Base-by-base conservation (phyloP, 1,140 invertebrate genomes). In the Samia ricini region DNA sequence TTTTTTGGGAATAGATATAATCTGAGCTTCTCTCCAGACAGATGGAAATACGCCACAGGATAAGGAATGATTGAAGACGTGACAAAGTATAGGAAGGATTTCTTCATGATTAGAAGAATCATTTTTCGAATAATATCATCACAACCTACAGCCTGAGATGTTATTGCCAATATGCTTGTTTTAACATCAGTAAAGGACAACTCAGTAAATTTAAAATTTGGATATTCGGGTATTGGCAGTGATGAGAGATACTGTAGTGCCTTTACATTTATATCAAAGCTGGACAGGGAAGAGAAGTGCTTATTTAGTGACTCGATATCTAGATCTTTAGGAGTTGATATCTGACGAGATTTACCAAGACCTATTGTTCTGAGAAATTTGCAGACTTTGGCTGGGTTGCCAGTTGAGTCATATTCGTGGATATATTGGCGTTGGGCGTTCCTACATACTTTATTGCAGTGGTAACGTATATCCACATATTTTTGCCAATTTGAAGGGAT, bases 371-470 rank as follows among this genome's bases (percentile, higher is more conserved):
- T 68, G 4, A 73, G 60, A 57, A 68, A 70, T 20, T 51, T 56
- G 62, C 68, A 70, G 1, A 70, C 63, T 48, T 69, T 69, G 10
- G 56, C 64, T 4, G 63, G 65, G 15, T 68, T 54, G 22, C 63
- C 59, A 56, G 63, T 70, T 26, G 63, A 54, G 18, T 70, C 61
- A 10, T 64, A 61, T 0, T 33, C n/a, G 50, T 73, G 68, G 33
- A 73, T 67, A 36, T 68, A 54, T 10, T 58, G 71, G 12, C 64
- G 57, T 36, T 70, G 68, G 15, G 65, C 67, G 63, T 69, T 60
- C 18, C 64, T 70, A 24, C 64, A 24, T 60, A 67, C 50, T 21
- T 48, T 56, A 20, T 56, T 62, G 36, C 60, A 62, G 36, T 26
- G 60, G 26, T 62, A 49, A 6, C 60, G 22, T 3, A 48, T 55